phyloP scores from a whole-genome alignment of 2,797 vertebrate genomes.

The Cuniculus paca region DNA sequence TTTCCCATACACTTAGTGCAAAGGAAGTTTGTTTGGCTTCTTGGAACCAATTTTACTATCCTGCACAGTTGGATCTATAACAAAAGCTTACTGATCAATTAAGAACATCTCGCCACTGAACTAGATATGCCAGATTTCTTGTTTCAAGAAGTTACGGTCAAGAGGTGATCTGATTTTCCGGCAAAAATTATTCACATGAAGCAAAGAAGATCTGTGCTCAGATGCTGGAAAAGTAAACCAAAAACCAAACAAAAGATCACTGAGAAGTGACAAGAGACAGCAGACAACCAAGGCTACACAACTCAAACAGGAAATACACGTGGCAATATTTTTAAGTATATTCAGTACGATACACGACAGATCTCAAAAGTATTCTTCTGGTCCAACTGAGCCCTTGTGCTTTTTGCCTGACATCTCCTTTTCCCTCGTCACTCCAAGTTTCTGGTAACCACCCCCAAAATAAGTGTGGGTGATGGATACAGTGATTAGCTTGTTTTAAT shows the following conservation, averaged over 20 bases:
- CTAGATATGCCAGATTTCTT: not conserved
- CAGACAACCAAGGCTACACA: accelerated
- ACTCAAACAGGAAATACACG: accelerated
- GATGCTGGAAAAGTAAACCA: not conserved
- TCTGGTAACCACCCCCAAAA: not conserved
- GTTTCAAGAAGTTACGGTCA: not conserved
- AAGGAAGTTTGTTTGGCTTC: not conserved
- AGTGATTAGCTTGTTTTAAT: not conserved
- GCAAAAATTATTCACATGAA: not conserved
- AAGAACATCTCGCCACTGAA: not conserved
- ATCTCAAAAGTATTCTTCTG: too few species aligned
- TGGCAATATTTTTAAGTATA: accelerated
- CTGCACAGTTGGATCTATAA: not conserved
- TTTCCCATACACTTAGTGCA: accelerated
- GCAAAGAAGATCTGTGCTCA: not conserved
- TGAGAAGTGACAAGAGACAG: too few species aligned
- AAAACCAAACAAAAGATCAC: too few species aligned
- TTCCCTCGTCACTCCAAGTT: not conserved
- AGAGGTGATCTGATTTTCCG: not conserved
- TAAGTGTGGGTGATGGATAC: not conserved
- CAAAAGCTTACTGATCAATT: not conserved
- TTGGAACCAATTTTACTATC: accelerated
- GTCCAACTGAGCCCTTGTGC: too few species aligned
- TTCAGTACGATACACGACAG: accelerated
- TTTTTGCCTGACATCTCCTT: not conserved